phyloP scores from a whole-genome alignment of 2,113 vertebrate species.

The Mus spicilegus region DNA sequence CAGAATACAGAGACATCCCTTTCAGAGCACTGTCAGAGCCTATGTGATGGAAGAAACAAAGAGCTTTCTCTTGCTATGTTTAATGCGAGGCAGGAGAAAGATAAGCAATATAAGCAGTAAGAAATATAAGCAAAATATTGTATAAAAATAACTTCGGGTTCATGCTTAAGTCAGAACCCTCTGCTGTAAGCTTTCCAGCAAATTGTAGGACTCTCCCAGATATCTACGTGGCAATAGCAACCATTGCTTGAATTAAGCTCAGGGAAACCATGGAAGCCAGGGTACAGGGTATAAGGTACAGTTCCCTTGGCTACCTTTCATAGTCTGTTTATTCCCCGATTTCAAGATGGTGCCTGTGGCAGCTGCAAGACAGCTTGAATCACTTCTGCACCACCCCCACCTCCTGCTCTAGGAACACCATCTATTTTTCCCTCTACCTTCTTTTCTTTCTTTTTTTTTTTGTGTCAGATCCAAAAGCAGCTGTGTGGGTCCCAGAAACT shows the following conservation, averaged over 20 bases:
- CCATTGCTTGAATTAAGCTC: slow-evolving; percentile 29
- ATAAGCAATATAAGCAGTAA: neutral
- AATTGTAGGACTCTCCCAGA: neutral
- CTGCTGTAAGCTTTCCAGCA: neutral
- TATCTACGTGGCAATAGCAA: neutral
- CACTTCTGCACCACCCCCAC: rapidly evolving
- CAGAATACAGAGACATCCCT: neutral
- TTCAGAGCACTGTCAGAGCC: neutral
- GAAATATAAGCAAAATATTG: slow-evolving; percentile 45
- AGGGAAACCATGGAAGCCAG: neutral
- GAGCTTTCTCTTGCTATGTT: neutral
- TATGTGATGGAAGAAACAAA: neutral
- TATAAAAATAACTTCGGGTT: slow-evolving; percentile 14
- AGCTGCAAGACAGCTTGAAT: neutral
- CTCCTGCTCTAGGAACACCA: neutral
- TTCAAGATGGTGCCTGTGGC: neutral
- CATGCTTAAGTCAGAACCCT: slow-evolving; percentile 1
- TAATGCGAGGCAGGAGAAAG: slow-evolving; percentile 2
- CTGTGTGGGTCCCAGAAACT: neutral
- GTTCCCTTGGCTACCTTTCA: neutral
- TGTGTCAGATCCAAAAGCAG: neutral
- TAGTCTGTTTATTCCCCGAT: neutral
- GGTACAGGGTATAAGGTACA: neutral
- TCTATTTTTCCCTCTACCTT: neutral
- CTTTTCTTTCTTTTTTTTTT: slow-evolving; percentile 55